Conservation (phyloP, 2,797 vertebrate genomes). For the Pseudochaenichthys georgianus region DNA sequence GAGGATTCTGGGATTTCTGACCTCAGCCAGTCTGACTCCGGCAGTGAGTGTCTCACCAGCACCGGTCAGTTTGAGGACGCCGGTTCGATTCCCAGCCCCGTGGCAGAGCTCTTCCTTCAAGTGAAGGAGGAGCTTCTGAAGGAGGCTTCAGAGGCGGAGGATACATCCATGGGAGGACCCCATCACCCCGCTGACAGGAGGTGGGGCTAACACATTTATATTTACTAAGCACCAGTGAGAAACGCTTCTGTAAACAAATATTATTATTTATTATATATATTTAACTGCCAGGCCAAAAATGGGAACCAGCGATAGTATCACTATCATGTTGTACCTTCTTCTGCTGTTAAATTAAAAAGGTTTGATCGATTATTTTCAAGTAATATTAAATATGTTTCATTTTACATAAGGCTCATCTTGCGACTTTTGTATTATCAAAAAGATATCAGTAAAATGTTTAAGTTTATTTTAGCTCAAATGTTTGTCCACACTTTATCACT, state of each 20-base stretch:
- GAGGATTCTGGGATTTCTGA: slow-evolving; percentile 23
- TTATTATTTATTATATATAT: no score
- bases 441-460: not conserved
- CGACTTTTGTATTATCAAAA: not conserved
- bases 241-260: no score
- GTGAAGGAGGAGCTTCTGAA: slow-evolving; percentile 71
- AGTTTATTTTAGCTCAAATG: not conserved
- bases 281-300: no score
- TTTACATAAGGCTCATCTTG: no score
- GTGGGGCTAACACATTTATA: slow-evolving; percentile 30
- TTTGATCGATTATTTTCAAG: no score
- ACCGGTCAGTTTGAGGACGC: not conserved
- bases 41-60: not conserved
- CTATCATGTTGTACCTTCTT: not conserved
- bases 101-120: slow-evolving; percentile 46
- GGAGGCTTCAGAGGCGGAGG: slow-evolving; percentile 47
- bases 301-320: not conserved
- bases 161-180: slow-evolving; percentile 39
- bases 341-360: no score
- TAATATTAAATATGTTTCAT: no score
- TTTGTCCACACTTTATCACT: no score
- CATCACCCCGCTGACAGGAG: slow-evolving; percentile 59
- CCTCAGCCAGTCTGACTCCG: not conserved
- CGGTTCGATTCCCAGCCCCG: slow-evolving; percentile 2
- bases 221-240: not conserved